A percentile compares a stretch with the other conserved stretches of the same genome.
Conservation (phyloP, 1,140 invertebrate genomes). For the Micrasema minimum region DNA sequence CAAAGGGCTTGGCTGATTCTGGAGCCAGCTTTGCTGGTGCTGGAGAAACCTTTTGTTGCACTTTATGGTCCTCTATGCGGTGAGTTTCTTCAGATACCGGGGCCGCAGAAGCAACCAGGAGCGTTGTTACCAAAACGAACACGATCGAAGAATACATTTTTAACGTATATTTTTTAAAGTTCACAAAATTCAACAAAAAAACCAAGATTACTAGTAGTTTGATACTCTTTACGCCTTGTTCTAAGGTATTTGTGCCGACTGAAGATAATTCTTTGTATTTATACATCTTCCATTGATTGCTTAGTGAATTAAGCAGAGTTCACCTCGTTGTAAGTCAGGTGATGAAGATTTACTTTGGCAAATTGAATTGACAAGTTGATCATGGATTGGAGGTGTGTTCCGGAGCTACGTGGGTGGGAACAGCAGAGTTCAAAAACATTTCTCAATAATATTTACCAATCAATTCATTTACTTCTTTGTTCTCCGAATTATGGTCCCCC, state of each 20-base stretch:
- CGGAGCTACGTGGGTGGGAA: neutral
- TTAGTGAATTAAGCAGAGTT: conserved; percentile 42
- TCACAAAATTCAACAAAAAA: conserved; percentile 7
- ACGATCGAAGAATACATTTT: conserved; percentile 16
- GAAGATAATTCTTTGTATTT: conserved; percentile 27
- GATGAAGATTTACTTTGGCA: conserved; percentile 47
- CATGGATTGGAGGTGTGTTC: conserved; percentile 28
- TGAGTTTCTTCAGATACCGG: conserved; percentile 2
- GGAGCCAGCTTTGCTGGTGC: neutral
- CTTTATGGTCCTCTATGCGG: conserved; percentile 5
- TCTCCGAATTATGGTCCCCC: conserved; percentile 2
- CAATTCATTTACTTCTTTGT: neutral
- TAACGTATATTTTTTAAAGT: neutral
- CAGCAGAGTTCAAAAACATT: conserved; percentile 21
- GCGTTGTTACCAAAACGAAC: conserved; percentile 29
- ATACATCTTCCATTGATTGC: conserved; percentile 43
- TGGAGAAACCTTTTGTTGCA: neutral
- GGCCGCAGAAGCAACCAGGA: conserved; percentile 20
- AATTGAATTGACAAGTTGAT: conserved; percentile 48
- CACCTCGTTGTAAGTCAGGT: conserved; percentile 40
- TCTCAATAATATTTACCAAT: conserved; percentile 17
- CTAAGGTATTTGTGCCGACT: neutral
- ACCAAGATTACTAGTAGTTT: too few relatives aligned
- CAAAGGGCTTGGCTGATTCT: neutral
- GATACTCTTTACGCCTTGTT: neutral